Evolutionary conservation across 2,888 invertebrate genomes (phyloP).

Genomic region (Willowsia nigromaculata): DNA sequence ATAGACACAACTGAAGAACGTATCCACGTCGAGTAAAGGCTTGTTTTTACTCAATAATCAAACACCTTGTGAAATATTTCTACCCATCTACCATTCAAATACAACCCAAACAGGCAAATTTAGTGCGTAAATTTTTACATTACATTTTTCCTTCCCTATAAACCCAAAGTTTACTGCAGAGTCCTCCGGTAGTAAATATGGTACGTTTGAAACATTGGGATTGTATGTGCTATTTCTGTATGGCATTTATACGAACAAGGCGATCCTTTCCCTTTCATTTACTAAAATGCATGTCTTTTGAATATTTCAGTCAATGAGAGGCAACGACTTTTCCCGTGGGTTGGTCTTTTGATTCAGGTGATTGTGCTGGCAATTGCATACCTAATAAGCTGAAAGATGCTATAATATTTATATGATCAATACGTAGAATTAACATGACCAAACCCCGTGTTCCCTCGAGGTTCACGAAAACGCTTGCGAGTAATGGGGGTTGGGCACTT

Average conservation of each 20-base stretch:
- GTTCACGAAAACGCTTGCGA: constrained; percentile 47
- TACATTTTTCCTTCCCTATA: too few relatives aligned
- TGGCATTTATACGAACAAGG: neutral
- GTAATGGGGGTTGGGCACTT: constrained; percentile 59
- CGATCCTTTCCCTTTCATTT: neutral
- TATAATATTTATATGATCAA: neutral
- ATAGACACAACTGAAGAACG: too few relatives aligned
- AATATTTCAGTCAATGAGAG: constrained; percentile 35
- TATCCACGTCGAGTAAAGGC: too few relatives aligned
- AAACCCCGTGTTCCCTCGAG: constrained; percentile 52
- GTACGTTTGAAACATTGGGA: too few relatives aligned
- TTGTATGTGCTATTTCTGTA: too few relatives aligned
- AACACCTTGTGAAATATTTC: too few relatives aligned
- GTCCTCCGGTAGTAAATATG: too few relatives aligned
- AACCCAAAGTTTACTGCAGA: too few relatives aligned
- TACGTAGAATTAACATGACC: constrained; percentile 17
- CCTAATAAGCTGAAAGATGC: neutral
- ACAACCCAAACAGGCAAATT: too few relatives aligned
- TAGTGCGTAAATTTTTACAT: too few relatives aligned
- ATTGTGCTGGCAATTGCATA: neutral
- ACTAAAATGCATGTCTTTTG: neutral
- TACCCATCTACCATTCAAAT: too few relatives aligned
- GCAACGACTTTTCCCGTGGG: neutral
- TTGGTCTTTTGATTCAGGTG: neutral
- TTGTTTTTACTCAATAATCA: too few relatives aligned